Conservation (phyloP, 2,797 vertebrate genomes). For the Pteronotus mesoamericanus region DNA sequence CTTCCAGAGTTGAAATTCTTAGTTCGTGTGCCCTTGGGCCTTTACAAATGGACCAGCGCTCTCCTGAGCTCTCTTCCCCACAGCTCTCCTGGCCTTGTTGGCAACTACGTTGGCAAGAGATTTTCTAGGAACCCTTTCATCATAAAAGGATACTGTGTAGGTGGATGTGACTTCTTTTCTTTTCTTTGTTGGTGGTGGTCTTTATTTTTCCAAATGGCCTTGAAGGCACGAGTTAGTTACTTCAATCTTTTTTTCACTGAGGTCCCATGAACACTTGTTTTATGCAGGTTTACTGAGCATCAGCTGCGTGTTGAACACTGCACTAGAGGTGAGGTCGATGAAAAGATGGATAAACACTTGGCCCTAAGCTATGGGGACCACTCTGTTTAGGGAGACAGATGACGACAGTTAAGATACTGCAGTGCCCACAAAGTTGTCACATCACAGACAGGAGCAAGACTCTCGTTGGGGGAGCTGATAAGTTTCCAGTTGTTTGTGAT, state of each 20-base stretch:
- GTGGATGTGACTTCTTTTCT: background rate
- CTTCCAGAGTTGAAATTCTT: background rate
- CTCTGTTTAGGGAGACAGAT: background rate
- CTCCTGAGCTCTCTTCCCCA: background rate
- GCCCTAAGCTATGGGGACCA: background rate
- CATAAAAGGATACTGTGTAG: background rate
- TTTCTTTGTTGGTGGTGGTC: background rate
- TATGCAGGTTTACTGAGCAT: background rate
- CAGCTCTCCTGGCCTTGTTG: background rate
- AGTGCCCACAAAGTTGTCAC: background rate
- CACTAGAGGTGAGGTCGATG: background rate
- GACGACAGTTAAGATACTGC: background rate
- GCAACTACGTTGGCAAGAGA: background rate
- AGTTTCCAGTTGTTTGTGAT: background rate
- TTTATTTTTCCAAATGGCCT: constrained; percentile 30
- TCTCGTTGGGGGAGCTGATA: background rate
- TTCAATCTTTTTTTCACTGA: background rate
- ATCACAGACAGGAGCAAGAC: background rate
- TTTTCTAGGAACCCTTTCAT: background rate
- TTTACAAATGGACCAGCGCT: background rate
- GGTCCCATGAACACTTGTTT: constrained; percentile 5
- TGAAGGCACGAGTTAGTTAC: background rate
- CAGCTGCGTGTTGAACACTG: background rate
- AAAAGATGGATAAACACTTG: background rate
- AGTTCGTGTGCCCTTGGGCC: background rate